These are phyloP conservation scores for Alloscopus bannaensis DNA, from an alignment of 2,888 invertebrate species.

Conservation along the genomic window DNA sequence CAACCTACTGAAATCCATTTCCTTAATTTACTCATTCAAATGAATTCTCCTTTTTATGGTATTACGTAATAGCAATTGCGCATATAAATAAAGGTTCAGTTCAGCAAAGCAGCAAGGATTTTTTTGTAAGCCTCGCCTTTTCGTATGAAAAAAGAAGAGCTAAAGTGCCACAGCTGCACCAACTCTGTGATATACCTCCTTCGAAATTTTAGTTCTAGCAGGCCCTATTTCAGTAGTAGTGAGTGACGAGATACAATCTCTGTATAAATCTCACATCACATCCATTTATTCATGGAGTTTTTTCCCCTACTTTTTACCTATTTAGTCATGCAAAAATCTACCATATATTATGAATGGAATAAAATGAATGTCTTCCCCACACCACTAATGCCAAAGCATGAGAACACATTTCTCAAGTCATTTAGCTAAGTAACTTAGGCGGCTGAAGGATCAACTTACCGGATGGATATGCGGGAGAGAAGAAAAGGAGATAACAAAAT, in stretches of 20 bases:
- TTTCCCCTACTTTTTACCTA: constrained; percentile 38
- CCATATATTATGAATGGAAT: constrained; percentile 16
- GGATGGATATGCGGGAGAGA: constrained; percentile 26
- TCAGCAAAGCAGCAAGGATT: not conserved
- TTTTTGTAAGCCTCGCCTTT: constrained; percentile 26
- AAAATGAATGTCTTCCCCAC: constrained; percentile 41
- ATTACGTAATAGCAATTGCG: constrained; percentile 35
- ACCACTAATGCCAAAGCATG: constrained; percentile 3
- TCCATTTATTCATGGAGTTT: constrained; percentile 42
- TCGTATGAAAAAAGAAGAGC: not conserved
- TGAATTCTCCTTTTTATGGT: constrained; percentile 51
- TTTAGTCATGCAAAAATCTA: constrained; percentile 57
- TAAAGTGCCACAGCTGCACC: constrained; percentile 4
- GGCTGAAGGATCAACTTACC: constrained; percentile 48
- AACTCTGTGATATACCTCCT: constrained; percentile 6
- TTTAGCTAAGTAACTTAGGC: constrained; percentile 32
- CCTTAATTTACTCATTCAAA: constrained; percentile 58
- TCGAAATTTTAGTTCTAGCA: not conserved
- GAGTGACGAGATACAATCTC: constrained; percentile 11
- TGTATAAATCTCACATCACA: constrained; percentile 34
- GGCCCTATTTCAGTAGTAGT: not conserved
- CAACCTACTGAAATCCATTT: constrained; percentile 47
- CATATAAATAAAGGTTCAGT: not conserved
- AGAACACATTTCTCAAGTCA: constrained; percentile 28
- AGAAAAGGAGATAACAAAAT: constrained; percentile 6